These are phyloP conservation scores for Epizoanthus ramosus DNA, from an alignment of 92 coral and sea anemone species.

Conservation along the genomic window DNA sequence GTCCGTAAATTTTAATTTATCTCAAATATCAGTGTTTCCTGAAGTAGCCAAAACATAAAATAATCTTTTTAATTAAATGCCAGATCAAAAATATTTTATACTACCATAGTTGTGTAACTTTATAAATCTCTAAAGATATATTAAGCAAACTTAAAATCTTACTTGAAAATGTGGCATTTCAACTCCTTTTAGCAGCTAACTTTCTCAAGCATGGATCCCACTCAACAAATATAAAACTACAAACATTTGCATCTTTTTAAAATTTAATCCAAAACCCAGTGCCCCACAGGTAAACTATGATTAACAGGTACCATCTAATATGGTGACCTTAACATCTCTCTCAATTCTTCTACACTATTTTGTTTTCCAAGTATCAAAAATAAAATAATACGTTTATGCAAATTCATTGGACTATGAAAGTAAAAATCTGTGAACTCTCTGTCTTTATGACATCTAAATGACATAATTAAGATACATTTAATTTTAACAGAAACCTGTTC, in stretches of 20 bases:
- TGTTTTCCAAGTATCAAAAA: background rate
- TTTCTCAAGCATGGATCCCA: conserved; percentile 33
- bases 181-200: background rate
- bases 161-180: conserved; percentile 34
- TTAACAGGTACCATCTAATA: conserved; percentile 34
- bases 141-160: background rate
- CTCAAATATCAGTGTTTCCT: conserved; percentile 18
- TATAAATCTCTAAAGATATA: background rate
- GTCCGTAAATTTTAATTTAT: background rate
- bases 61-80: background rate
- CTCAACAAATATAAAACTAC: conserved; percentile 29
- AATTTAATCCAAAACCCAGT: conserved; percentile 21
- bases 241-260: conserved; percentile 48
- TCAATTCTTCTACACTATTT: background rate
- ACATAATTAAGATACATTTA: background rate
- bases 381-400: background rate
- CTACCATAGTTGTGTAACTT: background rate
- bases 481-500: background rate
- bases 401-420: background rate
- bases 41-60: conserved; percentile 24
- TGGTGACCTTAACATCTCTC: conserved; percentile 8
- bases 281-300: conserved; percentile 35
- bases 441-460: too few relatives aligned
- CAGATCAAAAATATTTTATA: background rate
- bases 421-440: too few relatives aligned